phyloP scores from a whole-genome alignment of 2,797 vertebrate species.

The Oreonectes daqikongensis region DNA sequence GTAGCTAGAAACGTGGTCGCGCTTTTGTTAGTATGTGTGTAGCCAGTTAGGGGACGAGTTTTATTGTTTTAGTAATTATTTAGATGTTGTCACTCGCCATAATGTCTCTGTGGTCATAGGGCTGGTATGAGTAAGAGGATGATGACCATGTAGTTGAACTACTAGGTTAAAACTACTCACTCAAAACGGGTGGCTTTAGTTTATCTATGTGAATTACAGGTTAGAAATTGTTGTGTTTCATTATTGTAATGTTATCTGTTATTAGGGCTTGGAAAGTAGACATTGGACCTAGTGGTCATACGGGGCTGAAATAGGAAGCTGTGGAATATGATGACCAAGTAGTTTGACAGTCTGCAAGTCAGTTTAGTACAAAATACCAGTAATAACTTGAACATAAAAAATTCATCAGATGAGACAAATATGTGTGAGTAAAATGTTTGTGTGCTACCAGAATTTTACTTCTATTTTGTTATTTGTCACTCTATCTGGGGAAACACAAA shows the following conservation, averaged over 20 bases:
- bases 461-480: too few relatives aligned
- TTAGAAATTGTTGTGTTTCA: neutral
- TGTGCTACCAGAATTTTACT: neutral
- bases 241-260: neutral
- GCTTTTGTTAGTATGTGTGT: conserved; percentile 52
- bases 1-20: conserved; percentile 56
- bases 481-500: too few relatives aligned
- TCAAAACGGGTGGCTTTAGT: neutral
- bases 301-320: neutral
- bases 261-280: neutral
- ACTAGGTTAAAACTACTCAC: neutral
- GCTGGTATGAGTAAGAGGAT: neutral
- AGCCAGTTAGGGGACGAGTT: conserved; percentile 13
- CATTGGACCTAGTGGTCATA: neutral
- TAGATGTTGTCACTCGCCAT: too few relatives aligned
- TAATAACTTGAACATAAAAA: neutral
- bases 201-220: neutral
- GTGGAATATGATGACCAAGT: neutral
- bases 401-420: too few relatives aligned
- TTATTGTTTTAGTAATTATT: neutral
- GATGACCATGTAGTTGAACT: neutral
- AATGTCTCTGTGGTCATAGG: neutral
- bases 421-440: neutral
- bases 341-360: neutral
- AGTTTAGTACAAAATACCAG: neutral